Evolutionary conservation across 2,113 vertebrate species (phyloP).

Genomic region (Antechinus stuartii): DNA sequence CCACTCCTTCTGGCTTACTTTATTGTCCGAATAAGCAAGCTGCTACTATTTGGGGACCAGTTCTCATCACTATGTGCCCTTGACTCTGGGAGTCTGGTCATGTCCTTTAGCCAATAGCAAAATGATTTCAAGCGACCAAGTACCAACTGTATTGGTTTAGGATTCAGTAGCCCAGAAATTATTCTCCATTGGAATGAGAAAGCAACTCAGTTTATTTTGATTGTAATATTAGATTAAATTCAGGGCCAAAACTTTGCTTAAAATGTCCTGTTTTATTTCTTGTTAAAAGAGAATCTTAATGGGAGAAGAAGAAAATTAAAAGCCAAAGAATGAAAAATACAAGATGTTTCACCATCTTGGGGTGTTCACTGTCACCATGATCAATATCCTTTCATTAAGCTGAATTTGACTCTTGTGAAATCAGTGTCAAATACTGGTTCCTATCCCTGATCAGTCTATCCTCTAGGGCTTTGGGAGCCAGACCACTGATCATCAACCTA

Average conservation of each 20-base stretch:
- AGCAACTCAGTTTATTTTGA: not conserved
- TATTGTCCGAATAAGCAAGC: conserved; percentile 43
- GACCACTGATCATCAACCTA: too few relatives aligned
- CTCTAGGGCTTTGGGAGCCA: too few relatives aligned
- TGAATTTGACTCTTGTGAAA: too few relatives aligned
- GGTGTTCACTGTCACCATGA: too few relatives aligned
- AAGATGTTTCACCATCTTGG: not conserved
- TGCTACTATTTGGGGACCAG: conserved; percentile 14
- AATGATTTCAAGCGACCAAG: conserved; percentile 23
- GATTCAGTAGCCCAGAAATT: not conserved
- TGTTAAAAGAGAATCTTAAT: conserved; percentile 1
- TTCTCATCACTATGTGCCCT: not conserved
- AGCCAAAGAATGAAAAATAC: conserved; percentile 58
- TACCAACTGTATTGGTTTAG: not conserved
- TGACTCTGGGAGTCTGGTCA: not conserved
- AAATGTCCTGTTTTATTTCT: not conserved
- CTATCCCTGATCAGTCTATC: too few relatives aligned
- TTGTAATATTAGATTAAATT: not conserved
- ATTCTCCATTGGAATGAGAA: conserved; percentile 18
- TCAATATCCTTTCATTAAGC: too few relatives aligned
- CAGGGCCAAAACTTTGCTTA: not conserved
- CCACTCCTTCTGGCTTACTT: conserved; percentile 28
- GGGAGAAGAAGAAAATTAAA: conserved; percentile 17
- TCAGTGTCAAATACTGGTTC: too few relatives aligned
- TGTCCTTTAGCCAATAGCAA: conserved; percentile 23